Base-by-base conservation (phyloP, 53 echinoderm and acorn worm species). In the Temnopleurus reevesii region DNA sequence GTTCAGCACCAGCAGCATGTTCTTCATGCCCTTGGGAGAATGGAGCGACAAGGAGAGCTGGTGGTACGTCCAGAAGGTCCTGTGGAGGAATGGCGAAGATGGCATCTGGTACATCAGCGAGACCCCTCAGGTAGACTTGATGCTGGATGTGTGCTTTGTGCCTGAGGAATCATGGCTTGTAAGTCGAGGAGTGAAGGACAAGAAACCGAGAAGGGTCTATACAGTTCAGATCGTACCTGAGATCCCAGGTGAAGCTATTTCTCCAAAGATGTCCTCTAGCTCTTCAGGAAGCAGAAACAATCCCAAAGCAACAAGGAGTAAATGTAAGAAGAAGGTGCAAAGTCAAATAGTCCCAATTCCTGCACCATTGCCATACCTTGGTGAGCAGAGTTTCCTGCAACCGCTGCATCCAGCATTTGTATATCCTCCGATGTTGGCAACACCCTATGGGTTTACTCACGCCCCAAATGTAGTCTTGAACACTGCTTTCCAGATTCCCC, bases 131-230 rank as follows among this genome's bases (percentile, higher is more conserved):
- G 57, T 55, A 5, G 56, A 49, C 21, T n/a, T 53, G 30, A 29
- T 27, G 19, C 8, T 21, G 25, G 60, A 45, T 26, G 33, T 36
- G n/a, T 59, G 59, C 60, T 85, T 85, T 60, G 63, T 85, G 12
- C 85, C 85, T 2, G 85, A 85, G 60, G 60, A 60, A 59, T 25
- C 85, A 8, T 85, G 85, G 85, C 38, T 85, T 24, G 1, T 13
- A 13, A 60, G 59, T 45, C 60, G 45, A 28, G 63, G 61, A 54
- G 83, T 0, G 12, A 12, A 17, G 29, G 46, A 29, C 17, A 28
- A 79, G 9, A 46, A 4, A 4, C 1, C 1, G 29, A 17, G 29
- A 46, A 26, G 79, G 49, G 27, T 79, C 27, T 79, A 79, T 15
- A 1, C 25, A 18, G 30, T 79, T 8, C 5, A 21, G 38, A 36